Evolutionary conservation across 2,888 invertebrate species (phyloP), one percentile per base, ranked within the genome.

Genomic region (Euzetes globulus): DNA sequence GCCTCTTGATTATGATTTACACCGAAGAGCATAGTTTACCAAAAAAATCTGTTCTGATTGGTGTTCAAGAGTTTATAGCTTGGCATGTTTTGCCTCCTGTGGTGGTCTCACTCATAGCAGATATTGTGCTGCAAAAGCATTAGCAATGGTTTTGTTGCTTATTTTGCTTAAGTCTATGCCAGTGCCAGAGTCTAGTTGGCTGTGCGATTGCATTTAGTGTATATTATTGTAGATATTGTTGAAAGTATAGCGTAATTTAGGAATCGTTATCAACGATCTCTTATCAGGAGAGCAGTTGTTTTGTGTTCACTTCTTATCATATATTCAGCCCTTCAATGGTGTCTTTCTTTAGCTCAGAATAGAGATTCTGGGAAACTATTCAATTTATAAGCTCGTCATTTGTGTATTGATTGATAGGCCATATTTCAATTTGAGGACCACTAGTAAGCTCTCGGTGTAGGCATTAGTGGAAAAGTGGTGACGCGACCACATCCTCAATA

Each of bases 91-190:
- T 55, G n/a, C 55, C 55, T 55, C 55, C 55, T 55, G 55, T 55
- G 55, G 55, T 55, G 55, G 55, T 55, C 55, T 55, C 7, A 47
- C 7, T 47, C 47, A 15, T 47, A 15, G 7, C 25, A 55, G 33
- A 55, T 55, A 55, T 55, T 55, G 55, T 55, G 55, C 55, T 55
- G 22, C 22, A 55, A 47, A 55, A 55, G 55, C 55, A 55, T 55
- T 55, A 55, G 55, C 55, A 55, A 55, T 55, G 55, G 55, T 55
- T 55, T 55, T 55, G 55, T 55, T 55, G 55, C 22, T 55, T 55
- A 55, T 55, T 55, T 55, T 55, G n/a, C 19, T n/a, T 25, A n/a
- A 19, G 55, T 55, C 15, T 55, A 55, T 25, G 25, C 22, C 25
- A 19, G 9, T 19, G 25, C 55, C 55, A 25, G 55, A 25, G 19